Conservation (phyloP, 2,888 invertebrate genomes). For the Dolomedes plantarius region DNA sequence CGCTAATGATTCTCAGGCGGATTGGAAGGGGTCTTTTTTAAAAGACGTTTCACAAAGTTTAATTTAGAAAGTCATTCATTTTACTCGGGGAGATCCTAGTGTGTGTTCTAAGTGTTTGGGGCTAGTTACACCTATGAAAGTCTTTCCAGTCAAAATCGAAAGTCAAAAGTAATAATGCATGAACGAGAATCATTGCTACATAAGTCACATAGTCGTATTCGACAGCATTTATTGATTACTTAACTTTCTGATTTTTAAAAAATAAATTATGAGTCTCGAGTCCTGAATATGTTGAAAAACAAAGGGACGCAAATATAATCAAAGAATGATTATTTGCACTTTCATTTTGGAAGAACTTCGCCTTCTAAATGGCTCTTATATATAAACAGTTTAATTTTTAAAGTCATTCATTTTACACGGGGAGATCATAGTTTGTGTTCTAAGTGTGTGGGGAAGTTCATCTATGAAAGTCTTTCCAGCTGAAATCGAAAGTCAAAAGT, state of each 20-base stretch:
- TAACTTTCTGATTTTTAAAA: too few species aligned
- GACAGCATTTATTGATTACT: too few species aligned
- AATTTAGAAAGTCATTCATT: neutral
- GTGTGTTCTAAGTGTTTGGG: neutral
- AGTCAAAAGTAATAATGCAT: neutral
- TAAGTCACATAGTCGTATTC: too few species aligned
- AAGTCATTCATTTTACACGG: neutral
- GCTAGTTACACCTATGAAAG: neutral
- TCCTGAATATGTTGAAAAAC: too few species aligned
- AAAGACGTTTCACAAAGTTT: neutral
- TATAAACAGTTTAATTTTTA: neutral
- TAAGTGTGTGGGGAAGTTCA: neutral
- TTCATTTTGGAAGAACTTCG: too few species aligned
- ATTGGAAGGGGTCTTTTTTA: neutral
- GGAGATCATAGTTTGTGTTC: neutral
- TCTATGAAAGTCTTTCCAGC: neutral
- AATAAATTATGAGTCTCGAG: too few species aligned
- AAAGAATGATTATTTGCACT: too few species aligned
- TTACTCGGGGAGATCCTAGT: neutral
- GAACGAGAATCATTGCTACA: neutral
- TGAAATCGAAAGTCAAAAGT: neutral
- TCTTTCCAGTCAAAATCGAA: neutral
- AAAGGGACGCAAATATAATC: too few species aligned
- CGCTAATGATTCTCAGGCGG: neutral
- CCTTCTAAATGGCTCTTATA: too few species aligned